Conservation (phyloP, 1,140 invertebrate species). For the Brachionus manjavacas region DNA sequence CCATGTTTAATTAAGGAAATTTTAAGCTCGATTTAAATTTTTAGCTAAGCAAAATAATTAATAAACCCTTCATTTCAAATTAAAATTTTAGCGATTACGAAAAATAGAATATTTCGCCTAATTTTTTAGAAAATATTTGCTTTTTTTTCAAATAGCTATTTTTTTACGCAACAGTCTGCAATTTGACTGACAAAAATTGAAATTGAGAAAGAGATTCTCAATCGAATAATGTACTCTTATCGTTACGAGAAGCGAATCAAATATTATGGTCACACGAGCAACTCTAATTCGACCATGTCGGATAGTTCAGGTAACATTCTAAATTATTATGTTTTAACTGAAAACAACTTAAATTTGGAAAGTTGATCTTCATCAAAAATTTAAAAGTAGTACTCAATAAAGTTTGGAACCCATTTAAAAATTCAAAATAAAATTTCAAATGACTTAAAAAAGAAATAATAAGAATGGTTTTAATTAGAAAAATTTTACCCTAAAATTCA, state of each 20-base stretch:
- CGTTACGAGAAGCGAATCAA: constrained; percentile 40
- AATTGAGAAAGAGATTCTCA: not conserved
- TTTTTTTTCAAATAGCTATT: not conserved
- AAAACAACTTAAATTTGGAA: no score
- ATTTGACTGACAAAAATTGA: not conserved
- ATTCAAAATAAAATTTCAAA: no score
- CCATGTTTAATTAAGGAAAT: not conserved
- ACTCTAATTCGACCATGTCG: not conserved
- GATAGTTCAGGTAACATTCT: not conserved
- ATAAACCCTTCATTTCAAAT: not conserved
- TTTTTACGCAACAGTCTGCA: not conserved
- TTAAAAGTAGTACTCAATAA: no score
- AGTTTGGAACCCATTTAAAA: no score
- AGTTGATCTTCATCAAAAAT: no score
- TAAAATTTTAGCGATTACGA: not conserved
- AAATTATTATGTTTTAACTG: not conserved
- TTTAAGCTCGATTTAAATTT: constrained; percentile 26
- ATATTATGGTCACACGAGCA: constrained; percentile 38
- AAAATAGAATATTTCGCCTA: not conserved
- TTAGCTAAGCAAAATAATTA: not conserved
- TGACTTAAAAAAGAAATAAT: no score
- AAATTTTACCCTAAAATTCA: no score
- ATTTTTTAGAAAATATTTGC: not conserved
- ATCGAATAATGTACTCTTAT: constrained; percentile 36
- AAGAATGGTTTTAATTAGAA: no score